Conservation (phyloP, 2,113 vertebrate species). For the Syngnathus scovelli region DNA sequence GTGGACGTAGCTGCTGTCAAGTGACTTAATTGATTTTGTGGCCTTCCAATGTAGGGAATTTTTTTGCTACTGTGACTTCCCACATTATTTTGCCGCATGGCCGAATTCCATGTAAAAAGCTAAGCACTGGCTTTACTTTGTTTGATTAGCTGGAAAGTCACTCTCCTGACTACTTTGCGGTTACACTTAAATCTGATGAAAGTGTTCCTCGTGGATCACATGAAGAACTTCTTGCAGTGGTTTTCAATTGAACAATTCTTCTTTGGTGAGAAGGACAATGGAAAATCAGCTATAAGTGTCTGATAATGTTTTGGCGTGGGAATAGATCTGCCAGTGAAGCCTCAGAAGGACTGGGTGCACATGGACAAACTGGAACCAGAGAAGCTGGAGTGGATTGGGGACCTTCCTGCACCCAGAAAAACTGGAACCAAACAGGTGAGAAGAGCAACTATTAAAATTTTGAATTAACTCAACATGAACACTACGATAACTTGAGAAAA, state of each 20-base stretch:
- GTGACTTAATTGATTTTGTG: neutral
- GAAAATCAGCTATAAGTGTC: neutral
- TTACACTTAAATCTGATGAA: conserved; percentile 15
- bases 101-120: conserved; percentile 34
- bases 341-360: conserved; percentile 86
- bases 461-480: neutral
- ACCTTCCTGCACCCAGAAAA: conserved; percentile 76
- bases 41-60: no score
- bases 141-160: conserved; percentile 48
- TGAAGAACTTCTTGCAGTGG: neutral
- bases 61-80: no score
- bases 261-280: neutral
- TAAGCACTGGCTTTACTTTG: conserved; percentile 55
- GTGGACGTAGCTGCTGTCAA: neutral
- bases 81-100: conserved; percentile 31
- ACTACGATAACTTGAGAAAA: neutral
- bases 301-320: conserved; percentile 1
- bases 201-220: conserved; percentile 13
- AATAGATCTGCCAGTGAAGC: conserved; percentile 80
- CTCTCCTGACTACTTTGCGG: conserved; percentile 45
- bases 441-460: neutral
- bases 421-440: conserved; percentile 80
- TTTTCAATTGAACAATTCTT: neutral
- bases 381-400: conserved; percentile 90
- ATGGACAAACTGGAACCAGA: conserved; percentile 89